Evolutionary conservation across 2,797 vertebrate species (phyloP), one percentile per base, ranked within the genome.

Genomic region (Naso thynnoides): DNA sequence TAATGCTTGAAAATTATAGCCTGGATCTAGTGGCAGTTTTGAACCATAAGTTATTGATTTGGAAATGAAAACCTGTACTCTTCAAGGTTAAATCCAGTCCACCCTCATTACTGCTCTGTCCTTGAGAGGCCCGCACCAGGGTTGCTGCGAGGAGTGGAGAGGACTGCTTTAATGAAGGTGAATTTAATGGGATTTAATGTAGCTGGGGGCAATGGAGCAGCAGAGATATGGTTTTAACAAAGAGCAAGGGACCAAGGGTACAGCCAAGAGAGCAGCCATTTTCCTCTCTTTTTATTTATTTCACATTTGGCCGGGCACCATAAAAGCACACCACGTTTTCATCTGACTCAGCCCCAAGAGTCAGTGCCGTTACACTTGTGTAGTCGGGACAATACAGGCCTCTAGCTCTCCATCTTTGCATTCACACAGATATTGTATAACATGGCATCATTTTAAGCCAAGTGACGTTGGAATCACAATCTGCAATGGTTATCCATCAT

Each of bases 101-200:
- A 93, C 86, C 92, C 95, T 95, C 94, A 95, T 95, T 95, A 95
- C 88, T 59, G 87, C 87, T 90, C 92, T 93, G 94, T 95, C 94
- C 95, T 95, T 95, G 93, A 95, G 94, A 95, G 94, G 94, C 92
- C 93, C 72, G 78, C 92, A 89, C 92, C 89, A 91, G 92, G 90
- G 89, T 92, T 89, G 85, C 89, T 81, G 92, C 83, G 66, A 92
- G 90, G 87, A 92, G 91, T 70, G 87, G 82, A 91, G 91, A 94
- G 90, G 91, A 92, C 92, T 93, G 93, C 92, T 95, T 95, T 95
- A 95, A 95, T 95, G 95, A 95, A 95, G 94, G 94, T 94, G 95
- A 95, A 94, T 95, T 95, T 95, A 95, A 95, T 95, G 92, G 95
- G 95, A 95, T 95, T 95, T 95, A 95, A 95, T 95, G 94, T 95